Base-by-base conservation (phyloP, 2,113 vertebrate species). In the Lates calcarifer region DNA sequence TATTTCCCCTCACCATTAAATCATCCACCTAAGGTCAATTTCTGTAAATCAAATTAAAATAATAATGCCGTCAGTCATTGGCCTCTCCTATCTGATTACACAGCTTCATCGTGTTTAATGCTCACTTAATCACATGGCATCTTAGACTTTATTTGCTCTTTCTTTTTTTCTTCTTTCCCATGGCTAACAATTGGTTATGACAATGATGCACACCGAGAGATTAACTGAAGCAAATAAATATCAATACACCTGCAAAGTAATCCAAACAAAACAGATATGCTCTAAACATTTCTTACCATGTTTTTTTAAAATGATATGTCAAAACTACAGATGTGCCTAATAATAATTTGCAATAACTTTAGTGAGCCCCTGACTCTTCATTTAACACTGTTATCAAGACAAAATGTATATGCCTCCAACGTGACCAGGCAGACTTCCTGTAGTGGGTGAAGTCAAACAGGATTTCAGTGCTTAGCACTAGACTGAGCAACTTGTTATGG, bases 51-150 rank as follows among this genome's bases (percentile, higher is more conserved):
- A 84, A 71, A 86, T 71, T 84, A 66, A 8, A 78, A 86, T 86
- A 84, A 91, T 83, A 80, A 86, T 77, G 70, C 75, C 81, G 81
- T 66, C 72, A 86, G 85, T 90, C 90, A 87, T 90, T 81, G 92
- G 93, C 89, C 91, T 90, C 62, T 82, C 65, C 60, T 76, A 81
- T 91, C 89, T 71, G 74, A 83, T 91, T 74, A 45, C 86, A 82
- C 65, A 80, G 70, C 79, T 82, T 74, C 78, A 81, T 84, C 79
- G 74, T 87, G 84, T 80, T 92, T 93, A 87, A 90, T 78, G 72
- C 51, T 80, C 86, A 70, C 77, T 57, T 57, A 71, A 84, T 76
- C 79, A 80, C 68, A 37, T 39, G 14, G 29, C 6, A n/a, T n/a
- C n/a, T n/a, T n/a, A 8, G 53, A n/a, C 37, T 65, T 62, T 20